Base-by-base conservation (phyloP, 2,797 vertebrate species). In the Silurus lanzhouensis region DNA sequence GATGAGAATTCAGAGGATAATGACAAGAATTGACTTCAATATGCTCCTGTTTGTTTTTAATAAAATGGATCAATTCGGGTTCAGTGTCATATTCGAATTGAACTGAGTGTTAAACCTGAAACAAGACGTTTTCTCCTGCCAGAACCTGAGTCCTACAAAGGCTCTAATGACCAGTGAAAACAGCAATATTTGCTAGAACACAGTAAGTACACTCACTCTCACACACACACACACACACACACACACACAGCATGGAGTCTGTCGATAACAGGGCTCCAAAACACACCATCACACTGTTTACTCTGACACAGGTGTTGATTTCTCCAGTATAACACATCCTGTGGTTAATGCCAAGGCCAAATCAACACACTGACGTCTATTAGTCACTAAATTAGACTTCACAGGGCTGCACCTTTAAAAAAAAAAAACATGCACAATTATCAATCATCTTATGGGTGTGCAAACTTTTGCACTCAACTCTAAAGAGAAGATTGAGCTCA, bases 261-360 rank as follows among this genome's bases (percentile, higher is more conserved):
- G 55, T 83, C 38, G 60, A 81, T 61, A 86, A 48, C 57, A 76
- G 8, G 20, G 27, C 72, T 82, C 68, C 72, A 57, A 68, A 75
- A 85, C 38, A 77, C 72, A 46, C 57, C 58, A 55, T 46, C 46
- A 44, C 77, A 7, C 19, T 83, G 46, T 83, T 86, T 83, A 78
- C 75, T 44, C 57, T 66, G 57, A 86, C n/a, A 63, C 55, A 72
- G 66, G 66, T 79, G 74, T 83, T 80, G 75, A 83, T 79, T 79
- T 86, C 76, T n/a, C 83, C 52, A 38, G 44, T 22, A 52, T 15
- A 12, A 27, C n/a, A 14, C 74, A 63, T 78, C 52, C 60, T 76
- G 71, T 66, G 14, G 15, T 58, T 68, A 78, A 78, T 38, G 76
- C 61, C 27, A 55, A 31, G 74, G 74, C 14, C 38, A 9, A 77